Evolutionary conservation across 2,797 vertebrate species (phyloP), one percentile per base, ranked within the genome.

Genomic region (Heteromormyrus szaboi): DNA sequence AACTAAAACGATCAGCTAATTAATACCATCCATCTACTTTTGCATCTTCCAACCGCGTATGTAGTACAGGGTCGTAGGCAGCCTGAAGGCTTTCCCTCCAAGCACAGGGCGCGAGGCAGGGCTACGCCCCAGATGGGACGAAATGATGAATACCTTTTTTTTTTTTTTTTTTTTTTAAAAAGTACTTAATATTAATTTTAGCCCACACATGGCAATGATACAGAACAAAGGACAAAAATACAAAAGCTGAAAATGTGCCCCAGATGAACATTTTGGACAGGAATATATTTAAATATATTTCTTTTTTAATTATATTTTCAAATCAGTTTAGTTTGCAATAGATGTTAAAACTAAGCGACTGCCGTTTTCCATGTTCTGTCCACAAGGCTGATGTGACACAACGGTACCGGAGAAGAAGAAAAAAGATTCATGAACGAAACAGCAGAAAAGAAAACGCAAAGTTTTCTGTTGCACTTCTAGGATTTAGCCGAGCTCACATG

Each of bases 111-210:
- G 65, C 25, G 29, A 72, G 72, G 37, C 72, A 79, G 37, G 37
- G 72, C 33, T 19, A 79, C 41, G 41, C 72, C 72, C 72, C 72
- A 79, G 33, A 72, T 72, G 65, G 65, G 65, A 72, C 65, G 65
- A 44, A 79, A 41, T 41, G 41, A 79, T 79, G 33, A 79, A 79
- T 79, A 44, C 72, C 72, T 79, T 79, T 44, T 79, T 54, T 53
- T 53, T 4, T 51, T 3, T 51, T 51, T 51, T 54, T 53, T 17
- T 50, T 50, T 11, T 3, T 3, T 3, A 37, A 37, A 37, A 37
- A 37, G 7, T n/a, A 79, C 72, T 79, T 79, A 79, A n/a, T 79
- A 79, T 79, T 79, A 79, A 79, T 79, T 79, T 79, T 79, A 79
- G 72, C 72, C 37, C 72, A 79, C 72, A 44, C 72, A 79, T 79